Percentiles rank a stretch among this genome's conserved stretches.
Conservation (phyloP, 2,113 vertebrate genomes). For the Cyprinodon brontotheroides region DNA sequence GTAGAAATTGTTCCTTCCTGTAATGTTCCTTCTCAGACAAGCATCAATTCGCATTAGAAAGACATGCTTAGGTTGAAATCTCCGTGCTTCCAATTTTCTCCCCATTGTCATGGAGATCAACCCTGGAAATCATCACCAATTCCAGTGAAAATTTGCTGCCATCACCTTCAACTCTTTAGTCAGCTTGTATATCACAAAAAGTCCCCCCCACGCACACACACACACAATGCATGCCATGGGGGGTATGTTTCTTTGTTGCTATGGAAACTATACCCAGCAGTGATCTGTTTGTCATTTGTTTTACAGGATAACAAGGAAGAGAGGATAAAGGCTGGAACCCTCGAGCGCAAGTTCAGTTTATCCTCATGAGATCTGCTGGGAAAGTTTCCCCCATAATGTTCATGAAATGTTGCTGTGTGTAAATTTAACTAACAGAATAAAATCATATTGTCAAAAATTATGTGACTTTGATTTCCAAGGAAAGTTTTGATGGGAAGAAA, state of each 20-base stretch:
- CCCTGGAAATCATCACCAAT: constrained; percentile 39
- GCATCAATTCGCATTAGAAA: constrained; percentile 35
- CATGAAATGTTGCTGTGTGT: constrained; percentile 48
- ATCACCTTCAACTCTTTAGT: constrained; percentile 35
- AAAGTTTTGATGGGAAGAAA: background rate
- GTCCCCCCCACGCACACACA: no score
- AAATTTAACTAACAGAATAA: constrained; percentile 75
- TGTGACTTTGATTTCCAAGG: constrained; percentile 17
- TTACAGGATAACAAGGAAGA: constrained; percentile 83
- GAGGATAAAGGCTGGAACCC: constrained; percentile 83
- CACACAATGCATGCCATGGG: constrained; percentile 24
- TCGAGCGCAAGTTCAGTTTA: constrained; percentile 69
- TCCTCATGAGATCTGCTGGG: constrained; percentile 71
- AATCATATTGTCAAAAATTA: constrained; percentile 55
- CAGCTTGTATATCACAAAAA: constrained; percentile 47
- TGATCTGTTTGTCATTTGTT: constrained; percentile 52
- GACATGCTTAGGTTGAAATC: constrained; percentile 41
- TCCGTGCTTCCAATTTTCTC: constrained; percentile 42
- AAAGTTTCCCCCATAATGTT: constrained; percentile 38
- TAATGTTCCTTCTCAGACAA: constrained; percentile 25
- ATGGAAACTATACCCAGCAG: constrained; percentile 51
- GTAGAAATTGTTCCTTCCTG: constrained; percentile 1
- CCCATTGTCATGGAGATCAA: constrained; percentile 63
- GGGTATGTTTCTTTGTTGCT: constrained; percentile 47
- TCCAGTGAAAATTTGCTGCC: constrained; percentile 43